A percentile compares a stretch with the other conserved stretches of the same genome.
These are phyloP conservation scores for Dolichotis patagonum DNA, from an alignment of 2,113 vertebrate genomes.

Conservation along the genomic window DNA sequence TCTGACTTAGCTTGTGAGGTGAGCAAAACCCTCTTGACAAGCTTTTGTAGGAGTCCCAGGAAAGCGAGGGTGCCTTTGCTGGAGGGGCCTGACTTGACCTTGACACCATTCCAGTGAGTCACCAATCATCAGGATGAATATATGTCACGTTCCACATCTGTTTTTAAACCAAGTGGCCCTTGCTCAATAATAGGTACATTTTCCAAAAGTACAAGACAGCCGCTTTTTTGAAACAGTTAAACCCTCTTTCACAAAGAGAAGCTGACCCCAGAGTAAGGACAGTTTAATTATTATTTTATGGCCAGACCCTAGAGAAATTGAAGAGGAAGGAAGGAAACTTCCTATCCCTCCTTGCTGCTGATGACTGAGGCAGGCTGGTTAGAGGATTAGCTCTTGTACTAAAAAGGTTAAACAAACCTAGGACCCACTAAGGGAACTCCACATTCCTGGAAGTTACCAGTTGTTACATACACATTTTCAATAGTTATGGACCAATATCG, in stretches of 20 bases:
- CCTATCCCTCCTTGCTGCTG: background rate
- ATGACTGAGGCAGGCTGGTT: background rate
- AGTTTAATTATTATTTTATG: conserved; percentile 27
- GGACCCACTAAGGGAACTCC: background rate
- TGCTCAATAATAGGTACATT: background rate
- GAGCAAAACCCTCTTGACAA: background rate
- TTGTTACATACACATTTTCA: background rate
- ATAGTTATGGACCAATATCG: background rate
- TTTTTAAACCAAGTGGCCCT: background rate
- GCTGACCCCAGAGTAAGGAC: background rate
- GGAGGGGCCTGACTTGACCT: background rate
- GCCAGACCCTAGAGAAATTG: background rate
- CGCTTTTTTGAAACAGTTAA: conserved; percentile 14
- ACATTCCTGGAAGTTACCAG: background rate
- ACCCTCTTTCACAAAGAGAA: conserved; percentile 19
- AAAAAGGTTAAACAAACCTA: conserved; percentile 24
- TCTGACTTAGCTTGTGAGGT: background rate
- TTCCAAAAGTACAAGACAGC: conserved; percentile 9
- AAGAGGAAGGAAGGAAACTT: background rate
- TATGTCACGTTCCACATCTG: background rate
- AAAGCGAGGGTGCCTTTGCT: background rate
- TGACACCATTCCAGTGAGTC: background rate
- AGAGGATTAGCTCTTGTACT: background rate
- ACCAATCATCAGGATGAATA: background rate
- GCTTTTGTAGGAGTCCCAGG: background rate